phyloP scores from a whole-genome alignment of 2,113 vertebrate genomes.

The Diphyllodes magnificus region DNA sequence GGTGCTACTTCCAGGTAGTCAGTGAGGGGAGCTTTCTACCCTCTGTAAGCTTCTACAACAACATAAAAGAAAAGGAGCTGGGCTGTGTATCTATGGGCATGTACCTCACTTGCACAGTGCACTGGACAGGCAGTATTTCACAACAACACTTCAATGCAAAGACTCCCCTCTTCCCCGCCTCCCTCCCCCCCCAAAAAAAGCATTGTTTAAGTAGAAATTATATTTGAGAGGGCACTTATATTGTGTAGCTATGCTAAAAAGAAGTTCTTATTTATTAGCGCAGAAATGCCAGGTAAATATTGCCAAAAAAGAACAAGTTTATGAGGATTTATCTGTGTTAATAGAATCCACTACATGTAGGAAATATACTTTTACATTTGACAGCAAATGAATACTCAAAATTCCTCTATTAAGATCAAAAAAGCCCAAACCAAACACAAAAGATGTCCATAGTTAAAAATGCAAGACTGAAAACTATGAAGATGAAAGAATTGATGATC shows the following conservation, averaged over 20 bases:
- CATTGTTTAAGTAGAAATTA: neutral
- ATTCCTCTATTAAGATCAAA: neutral
- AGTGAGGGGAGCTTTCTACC: neutral
- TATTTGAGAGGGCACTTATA: neutral
- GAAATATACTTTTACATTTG: neutral
- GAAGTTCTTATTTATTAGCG: neutral
- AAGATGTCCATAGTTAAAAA: neutral
- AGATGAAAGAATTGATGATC: neutral
- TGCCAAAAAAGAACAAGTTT: neutral
- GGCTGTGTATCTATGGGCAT: neutral
- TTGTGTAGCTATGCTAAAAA: neutral
- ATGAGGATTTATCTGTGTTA: neutral
- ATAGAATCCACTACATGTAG: neutral
- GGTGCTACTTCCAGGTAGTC: neutral
- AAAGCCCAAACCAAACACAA: neutral
- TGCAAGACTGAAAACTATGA: neutral
- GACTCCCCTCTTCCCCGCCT: neutral
- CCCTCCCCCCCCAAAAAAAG: too few relatives aligned
- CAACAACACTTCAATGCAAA: neutral
- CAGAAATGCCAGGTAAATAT: neutral
- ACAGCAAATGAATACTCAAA: neutral
- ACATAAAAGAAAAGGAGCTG: neutral
- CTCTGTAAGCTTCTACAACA: neutral
- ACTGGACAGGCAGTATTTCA: neutral
- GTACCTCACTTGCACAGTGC: neutral